Evolutionary conservation across 2,113 vertebrate genomes (phyloP).

Genomic region (Agapornis roseicollis): DNA sequence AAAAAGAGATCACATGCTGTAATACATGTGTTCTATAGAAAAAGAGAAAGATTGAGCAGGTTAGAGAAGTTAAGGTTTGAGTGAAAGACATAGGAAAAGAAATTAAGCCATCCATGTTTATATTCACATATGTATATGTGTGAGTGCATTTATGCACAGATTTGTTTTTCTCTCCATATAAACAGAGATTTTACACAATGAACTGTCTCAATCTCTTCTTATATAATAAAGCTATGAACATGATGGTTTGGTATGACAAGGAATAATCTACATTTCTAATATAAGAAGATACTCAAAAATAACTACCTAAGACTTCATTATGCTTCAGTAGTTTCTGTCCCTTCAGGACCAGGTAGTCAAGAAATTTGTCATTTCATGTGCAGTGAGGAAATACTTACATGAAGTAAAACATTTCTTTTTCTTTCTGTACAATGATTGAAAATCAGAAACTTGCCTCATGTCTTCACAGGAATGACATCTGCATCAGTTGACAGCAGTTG

Average conservation of each 20-base stretch:
- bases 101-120: background rate
- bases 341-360: background rate
- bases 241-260: background rate
- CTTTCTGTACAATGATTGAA: background rate
- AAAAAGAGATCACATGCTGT: background rate
- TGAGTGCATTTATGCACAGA: background rate
- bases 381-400: background rate
- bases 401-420: background rate
- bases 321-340: background rate
- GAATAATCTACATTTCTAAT: background rate
- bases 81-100: background rate
- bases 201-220: background rate
- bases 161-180: background rate
- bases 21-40: background rate
- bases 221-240: background rate
- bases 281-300: background rate
- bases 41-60: background rate
- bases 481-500: background rate
- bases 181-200: background rate
- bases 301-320: background rate
- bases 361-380: background rate
- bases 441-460: background rate
- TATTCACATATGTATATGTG: background rate
- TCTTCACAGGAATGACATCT: background rate
- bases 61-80: background rate